Conservation (phyloP, 2,888 invertebrate genomes). For the Elgonia sp. region DNA sequence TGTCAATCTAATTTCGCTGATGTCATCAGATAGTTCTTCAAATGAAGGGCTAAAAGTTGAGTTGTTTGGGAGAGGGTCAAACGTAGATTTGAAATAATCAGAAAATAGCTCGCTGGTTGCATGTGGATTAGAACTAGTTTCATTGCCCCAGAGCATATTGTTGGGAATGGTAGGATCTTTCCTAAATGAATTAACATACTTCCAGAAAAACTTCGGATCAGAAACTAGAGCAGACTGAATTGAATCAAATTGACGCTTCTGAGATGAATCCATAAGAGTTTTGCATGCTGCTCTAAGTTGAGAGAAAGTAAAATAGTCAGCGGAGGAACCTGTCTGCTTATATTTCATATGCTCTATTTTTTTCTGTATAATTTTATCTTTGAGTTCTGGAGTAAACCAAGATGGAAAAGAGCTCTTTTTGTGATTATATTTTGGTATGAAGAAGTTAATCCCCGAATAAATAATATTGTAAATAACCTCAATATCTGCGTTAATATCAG, state of each 20-base stretch:
- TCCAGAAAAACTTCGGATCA: conserved; percentile 1
- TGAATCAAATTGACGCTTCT: neutral
- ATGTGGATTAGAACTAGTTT: neutral
- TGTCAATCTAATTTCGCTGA: neutral
- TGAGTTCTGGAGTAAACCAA: neutral
- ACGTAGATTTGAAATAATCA: neutral
- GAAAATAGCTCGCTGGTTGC: neutral
- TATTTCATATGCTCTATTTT: neutral
- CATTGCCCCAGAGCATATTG: neutral
- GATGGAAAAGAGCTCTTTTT: neutral
- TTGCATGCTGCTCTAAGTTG: neutral
- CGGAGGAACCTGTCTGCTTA: neutral
- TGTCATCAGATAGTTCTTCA: neutral
- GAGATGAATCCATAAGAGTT: neutral
- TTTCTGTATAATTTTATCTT: neutral
- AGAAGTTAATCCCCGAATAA: neutral
- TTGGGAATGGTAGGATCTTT: neutral
- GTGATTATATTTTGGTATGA: neutral
- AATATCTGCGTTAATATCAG: neutral
- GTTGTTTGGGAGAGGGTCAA: neutral
- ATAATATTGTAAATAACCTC: neutral
- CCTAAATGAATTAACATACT: neutral
- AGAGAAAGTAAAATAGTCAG: conserved; percentile 5
- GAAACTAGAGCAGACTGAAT: neutral
- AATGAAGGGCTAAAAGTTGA: too few relatives aligned